A percentile compares a stretch with the other conserved stretches of the same genome.
Evolutionary conservation across 2,113 vertebrate species (phyloP).

Genomic region (Geococcyx californianus): DNA sequence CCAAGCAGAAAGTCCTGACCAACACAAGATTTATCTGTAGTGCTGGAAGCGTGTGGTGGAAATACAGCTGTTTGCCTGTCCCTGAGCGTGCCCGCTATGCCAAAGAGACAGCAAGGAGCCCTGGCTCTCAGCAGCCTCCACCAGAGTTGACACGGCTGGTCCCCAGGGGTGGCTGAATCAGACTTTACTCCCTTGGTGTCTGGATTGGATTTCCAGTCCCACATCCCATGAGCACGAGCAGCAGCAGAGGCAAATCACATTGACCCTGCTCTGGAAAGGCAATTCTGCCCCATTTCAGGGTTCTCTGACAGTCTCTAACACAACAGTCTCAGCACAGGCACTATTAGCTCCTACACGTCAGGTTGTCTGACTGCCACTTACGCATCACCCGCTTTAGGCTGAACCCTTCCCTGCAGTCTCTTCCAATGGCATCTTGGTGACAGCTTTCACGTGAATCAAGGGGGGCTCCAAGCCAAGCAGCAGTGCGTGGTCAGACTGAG

Average conservation of each 20-base stretch:
- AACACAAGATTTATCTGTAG: not conserved
- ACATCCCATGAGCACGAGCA: not conserved
- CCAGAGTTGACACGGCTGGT: not conserved
- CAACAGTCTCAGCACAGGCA: rapidly evolving
- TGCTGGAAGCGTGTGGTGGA: not conserved
- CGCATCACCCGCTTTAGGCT: not conserved
- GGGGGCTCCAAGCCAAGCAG: rapidly evolving
- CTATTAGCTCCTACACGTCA: not conserved
- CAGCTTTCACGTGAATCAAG: not conserved
- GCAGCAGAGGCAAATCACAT: not conserved
- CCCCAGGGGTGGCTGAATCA: not conserved
- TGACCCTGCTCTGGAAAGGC: not conserved
- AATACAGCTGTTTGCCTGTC: rapidly evolving
- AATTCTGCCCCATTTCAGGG: not conserved
- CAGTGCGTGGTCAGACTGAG: not conserved
- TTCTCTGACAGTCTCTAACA: not conserved
- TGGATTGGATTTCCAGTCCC: not conserved
- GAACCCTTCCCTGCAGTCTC: not conserved
- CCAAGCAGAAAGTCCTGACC: not conserved
- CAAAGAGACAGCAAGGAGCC: too few relatives aligned
- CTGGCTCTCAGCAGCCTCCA: not conserved
- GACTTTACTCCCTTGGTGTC: not conserved
- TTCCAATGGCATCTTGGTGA: not conserved
- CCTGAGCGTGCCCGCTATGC: not conserved
- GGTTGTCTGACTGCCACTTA: not conserved